Conservation (phyloP, 2,888 invertebrate genomes). For the Drosophila demipolita region DNA sequence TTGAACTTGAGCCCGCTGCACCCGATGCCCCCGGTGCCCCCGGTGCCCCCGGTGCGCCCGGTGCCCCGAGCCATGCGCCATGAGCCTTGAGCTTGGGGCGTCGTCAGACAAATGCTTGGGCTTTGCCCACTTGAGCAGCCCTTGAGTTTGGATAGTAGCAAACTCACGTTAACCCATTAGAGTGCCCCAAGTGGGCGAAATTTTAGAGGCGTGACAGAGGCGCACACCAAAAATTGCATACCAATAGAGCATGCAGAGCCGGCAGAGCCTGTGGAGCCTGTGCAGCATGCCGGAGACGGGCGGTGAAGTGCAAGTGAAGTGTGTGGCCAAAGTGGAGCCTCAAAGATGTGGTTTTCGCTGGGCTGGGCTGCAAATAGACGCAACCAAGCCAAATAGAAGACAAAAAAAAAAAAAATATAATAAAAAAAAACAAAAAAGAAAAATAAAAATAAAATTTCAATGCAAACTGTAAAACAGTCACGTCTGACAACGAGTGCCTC, state of each 20-base stretch:
- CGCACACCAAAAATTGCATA: conserved; percentile 48
- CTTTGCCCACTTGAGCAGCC: conserved; percentile 70
- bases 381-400: conserved; percentile 51
- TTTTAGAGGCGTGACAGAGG: not conserved
- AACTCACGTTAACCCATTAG: conserved; percentile 81
- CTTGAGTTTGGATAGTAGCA: conserved; percentile 71
- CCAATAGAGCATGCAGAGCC: conserved; percentile 25
- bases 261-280: not conserved
- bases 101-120: conserved; percentile 71
- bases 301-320: conserved; percentile 23
- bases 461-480: conserved; percentile 70
- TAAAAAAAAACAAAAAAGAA: not conserved
- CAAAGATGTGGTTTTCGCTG: conserved; percentile 23
- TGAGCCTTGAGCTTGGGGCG: conserved; percentile 48
- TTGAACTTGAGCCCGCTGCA: conserved; percentile 67
- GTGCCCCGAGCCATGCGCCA: not conserved
- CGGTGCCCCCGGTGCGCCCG: too few species aligned
- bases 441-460: conserved; percentile 54
- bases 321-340: conserved; percentile 6
- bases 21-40: not conserved
- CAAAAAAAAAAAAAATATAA: conserved; percentile 52
- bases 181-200: conserved; percentile 43
- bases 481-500: conserved; percentile 47
- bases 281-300: not conserved
- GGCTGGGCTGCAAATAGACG: conserved; percentile 33